Base-by-base conservation (phyloP, 1,140 invertebrate genomes). In the Heliconius melpomene region DNA sequence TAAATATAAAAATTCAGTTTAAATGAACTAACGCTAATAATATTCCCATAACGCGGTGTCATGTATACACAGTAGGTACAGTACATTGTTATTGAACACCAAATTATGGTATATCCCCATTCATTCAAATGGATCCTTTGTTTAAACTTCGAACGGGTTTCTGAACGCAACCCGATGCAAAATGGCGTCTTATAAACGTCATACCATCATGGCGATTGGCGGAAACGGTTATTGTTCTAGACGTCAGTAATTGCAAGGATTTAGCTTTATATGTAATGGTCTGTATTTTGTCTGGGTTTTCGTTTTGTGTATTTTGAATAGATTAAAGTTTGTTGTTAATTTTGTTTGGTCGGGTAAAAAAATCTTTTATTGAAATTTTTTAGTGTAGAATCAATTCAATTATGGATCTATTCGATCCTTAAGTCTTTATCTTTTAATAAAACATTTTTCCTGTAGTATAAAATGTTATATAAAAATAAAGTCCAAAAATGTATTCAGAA, bases 101-200 rank as follows among this genome's bases (percentile, higher is more conserved):
- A 84, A 87, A 89, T 90, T 88, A 79, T 84, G 84, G 84, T 82
- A 83, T 85, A 85, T 86, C 86, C 82, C 85, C 85, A 90, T 90
- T 91, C 86, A 90, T 83, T 85, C 85, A 79, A 87, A 84, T 84
- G 79, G 82, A 82, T 84, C 89, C 88, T 91, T 91, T 91, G 89
- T 91, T 90, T 84, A 81, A 71, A 81, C 80, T 29, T 66, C 32
- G 71, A 72, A 82, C 77, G 79, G 82, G 81, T 85, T 87, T 82
- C 81, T 79, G 81, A 87, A 86, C 85, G 85, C 85, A 90, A 91
- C 83, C 76, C 85, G 88, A 90, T 83, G 80, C 88, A 92, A 91
- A 82, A 92, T 92, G 90, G 90, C 87, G 82, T 85, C 86, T 83
- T 82, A 79, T 72, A 85, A 89, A 91, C 90, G 89, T 91, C 89